Evolutionary conservation across 2,797 vertebrate genomes (phyloP), one percentile per base, ranked within the genome.

Genomic region (Mus spretus): DNA sequence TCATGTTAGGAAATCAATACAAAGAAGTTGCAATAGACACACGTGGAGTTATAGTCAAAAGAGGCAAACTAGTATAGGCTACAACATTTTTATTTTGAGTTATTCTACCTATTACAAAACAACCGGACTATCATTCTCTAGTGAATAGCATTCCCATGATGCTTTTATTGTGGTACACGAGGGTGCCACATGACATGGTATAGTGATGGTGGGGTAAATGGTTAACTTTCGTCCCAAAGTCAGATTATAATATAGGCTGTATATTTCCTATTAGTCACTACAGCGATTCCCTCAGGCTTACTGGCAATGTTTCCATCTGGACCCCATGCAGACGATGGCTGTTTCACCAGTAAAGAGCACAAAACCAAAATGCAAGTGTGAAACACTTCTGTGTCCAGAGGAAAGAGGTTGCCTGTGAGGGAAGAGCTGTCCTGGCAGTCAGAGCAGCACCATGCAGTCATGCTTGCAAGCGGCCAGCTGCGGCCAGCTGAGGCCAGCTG

Each of bases 1-100:
- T 85, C 94, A 70, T 24, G 31, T 47, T 47, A 84, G 63, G 57
- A 96, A 96, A 86, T 87, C 28, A 94, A 95, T 40, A 63, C 6
- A 85, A 13, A 53, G 65, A 78, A 59, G 3, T 96, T 97, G 40
- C 14, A 95, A 34, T 44, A 84, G 53, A 55, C 85, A 55, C 26
- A 37, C 24, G 40, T 26, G 74, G 15, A 91, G 3, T 96, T 89
- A 86, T 67, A 93, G 2, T 75, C 40, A 83, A 75, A 83, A 75
- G 55, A 96, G 82, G 86, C 85, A 83, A 79, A 90, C 57, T 84
- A 75, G 50, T 24, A 72, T 31, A 82, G 50, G 12, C 10, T 13
- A 53, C 89, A 90, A 34, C 50, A 14, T 22, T 65, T 47, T 0
- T 50, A 3, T 79, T 90, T 91, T 61, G 63, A 91, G 65, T 59